These are phyloP conservation scores for Andrena hattorfiana DNA, from an alignment of 2,888 invertebrate species.

Conservation along the genomic window DNA sequence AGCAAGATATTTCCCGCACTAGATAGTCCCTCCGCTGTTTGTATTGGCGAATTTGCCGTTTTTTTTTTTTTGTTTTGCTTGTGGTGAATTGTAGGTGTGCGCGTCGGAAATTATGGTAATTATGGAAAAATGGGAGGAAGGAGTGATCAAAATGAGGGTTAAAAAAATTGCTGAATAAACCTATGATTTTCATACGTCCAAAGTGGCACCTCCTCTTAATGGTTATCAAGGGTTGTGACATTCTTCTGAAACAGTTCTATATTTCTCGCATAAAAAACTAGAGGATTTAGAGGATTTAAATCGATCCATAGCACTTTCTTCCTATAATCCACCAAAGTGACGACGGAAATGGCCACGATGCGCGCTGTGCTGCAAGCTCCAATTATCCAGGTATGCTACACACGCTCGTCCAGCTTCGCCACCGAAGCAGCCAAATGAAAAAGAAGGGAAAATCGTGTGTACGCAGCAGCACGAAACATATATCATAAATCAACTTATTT, in stretches of 20 bases:
- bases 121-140: neutral
- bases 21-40: neutral
- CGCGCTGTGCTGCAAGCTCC: neutral
- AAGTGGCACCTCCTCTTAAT: too few species aligned
- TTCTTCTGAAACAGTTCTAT: too few species aligned
- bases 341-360: neutral
- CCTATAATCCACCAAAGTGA: too few species aligned
- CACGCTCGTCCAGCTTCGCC: neutral
- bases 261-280: too few species aligned
- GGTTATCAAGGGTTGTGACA: too few species aligned
- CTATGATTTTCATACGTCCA: too few species aligned
- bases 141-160: too few species aligned
- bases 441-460: neutral
- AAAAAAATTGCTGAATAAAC: too few species aligned
- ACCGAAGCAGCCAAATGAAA: neutral
- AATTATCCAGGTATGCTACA: slow-evolving; percentile 12
- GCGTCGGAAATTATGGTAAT: neutral
- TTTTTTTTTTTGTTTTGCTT: neutral
- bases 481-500: slow-evolving; percentile 28
- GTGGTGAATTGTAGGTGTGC: neutral
- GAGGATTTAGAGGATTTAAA: neutral
- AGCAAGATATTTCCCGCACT: neutral
- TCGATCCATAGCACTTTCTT: neutral
- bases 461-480: neutral
- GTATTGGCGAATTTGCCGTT: too few species aligned